phyloP scores from a whole-genome alignment of 2,888 invertebrate genomes.

The Polydrusus pterygomalis region DNA sequence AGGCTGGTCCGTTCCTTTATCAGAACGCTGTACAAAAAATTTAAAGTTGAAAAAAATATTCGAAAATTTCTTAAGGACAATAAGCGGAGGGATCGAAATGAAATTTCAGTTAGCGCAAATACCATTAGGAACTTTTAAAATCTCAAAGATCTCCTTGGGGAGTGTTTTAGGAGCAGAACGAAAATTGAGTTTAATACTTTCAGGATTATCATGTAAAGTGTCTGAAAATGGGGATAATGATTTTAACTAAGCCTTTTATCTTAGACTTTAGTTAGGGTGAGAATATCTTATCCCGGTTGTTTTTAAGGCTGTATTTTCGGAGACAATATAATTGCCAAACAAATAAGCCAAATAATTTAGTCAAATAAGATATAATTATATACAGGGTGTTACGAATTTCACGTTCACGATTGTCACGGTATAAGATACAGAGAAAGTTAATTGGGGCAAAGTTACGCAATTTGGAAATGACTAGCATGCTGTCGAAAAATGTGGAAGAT shows the following conservation, averaged over 20 bases:
- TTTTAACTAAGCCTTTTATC: slow-evolving; percentile 4
- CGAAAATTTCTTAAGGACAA: neutral
- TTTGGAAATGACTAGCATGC: too few species aligned
- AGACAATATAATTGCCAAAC: too few species aligned
- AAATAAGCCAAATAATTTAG: neutral
- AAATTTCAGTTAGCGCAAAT: slow-evolving; percentile 4
- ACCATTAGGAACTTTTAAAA: slow-evolving; percentile 10
- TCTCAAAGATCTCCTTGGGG: neutral
- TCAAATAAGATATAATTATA: too few species aligned
- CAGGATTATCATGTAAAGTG: slow-evolving; percentile 15
- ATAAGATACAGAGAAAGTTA: too few species aligned
- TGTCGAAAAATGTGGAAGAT: too few species aligned
- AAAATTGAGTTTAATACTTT: slow-evolving; percentile 12
- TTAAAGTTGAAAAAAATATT: neutral
- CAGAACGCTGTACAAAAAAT: too few species aligned
- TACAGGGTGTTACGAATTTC: too few species aligned
- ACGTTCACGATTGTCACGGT: too few species aligned
- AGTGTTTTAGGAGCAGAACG: neutral
- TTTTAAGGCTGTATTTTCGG: neutral
- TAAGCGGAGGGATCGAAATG: neutral
- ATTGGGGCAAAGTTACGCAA: too few species aligned
- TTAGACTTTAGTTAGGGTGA: neutral
- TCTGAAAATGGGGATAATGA: neutral
- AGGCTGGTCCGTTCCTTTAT: too few species aligned
- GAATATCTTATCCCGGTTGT: neutral